phyloP scores from a whole-genome alignment of 1,140 invertebrate species.

The Macrobrachium rosenbergii region DNA sequence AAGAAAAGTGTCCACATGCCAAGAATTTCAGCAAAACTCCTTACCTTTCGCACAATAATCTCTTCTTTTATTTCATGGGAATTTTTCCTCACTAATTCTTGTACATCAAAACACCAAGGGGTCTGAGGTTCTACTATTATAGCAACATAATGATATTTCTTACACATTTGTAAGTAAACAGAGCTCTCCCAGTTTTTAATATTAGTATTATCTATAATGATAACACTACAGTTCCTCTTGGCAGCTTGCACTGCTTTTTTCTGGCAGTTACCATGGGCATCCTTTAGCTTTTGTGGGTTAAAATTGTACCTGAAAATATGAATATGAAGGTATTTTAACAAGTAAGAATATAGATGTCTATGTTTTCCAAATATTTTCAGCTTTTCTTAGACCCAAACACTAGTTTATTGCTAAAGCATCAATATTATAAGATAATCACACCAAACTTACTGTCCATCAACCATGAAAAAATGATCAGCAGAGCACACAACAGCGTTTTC shows the following conservation, averaged over 20 bases:
- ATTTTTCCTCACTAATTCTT: conserved; percentile 68
- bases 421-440: background rate
- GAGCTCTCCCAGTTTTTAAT: conserved; percentile 69
- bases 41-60: conserved; percentile 66
- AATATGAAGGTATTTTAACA: background rate
- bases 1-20: background rate
- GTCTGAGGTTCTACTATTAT: conserved; percentile 70
- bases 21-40: background rate
- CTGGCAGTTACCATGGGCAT: conserved; percentile 68
- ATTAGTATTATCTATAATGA: conserved; percentile 72
- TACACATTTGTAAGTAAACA: conserved; percentile 68
- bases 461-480: conserved; percentile 70
- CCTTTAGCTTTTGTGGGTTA: conserved; percentile 66
- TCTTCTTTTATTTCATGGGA: conserved; percentile 67
- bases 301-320: conserved; percentile 68
- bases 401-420: too few species aligned
- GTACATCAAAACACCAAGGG: conserved; percentile 68
- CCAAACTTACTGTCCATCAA: conserved; percentile 65
- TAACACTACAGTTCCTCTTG: conserved; percentile 57
- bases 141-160: conserved; percentile 68
- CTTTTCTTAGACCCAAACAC: too few species aligned
- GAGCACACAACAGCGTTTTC: conserved; percentile 68
- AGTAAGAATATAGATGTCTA: background rate
- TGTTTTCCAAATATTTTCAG: background rate
- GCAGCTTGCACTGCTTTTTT: conserved; percentile 63